These are phyloP conservation scores for Lithodes maja DNA, from an alignment of 2,888 invertebrate species.

Conservation along the genomic window DNA sequence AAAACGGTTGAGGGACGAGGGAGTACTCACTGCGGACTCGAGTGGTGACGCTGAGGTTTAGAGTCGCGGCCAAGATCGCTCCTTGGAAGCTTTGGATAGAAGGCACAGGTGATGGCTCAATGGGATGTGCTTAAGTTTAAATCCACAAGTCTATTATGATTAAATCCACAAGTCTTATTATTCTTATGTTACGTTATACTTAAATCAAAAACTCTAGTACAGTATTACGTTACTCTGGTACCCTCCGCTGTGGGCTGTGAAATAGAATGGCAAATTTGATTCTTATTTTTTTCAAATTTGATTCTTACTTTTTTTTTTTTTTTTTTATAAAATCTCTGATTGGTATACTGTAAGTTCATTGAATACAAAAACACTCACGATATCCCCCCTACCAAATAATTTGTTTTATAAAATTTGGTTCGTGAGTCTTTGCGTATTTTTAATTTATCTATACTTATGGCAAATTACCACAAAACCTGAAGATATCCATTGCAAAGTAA, in stretches of 20 bases:
- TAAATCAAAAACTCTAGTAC: too few species aligned
- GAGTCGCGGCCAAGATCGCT: constrained; percentile 51
- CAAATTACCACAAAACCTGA: constrained; percentile 3
- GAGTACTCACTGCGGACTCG: not conserved
- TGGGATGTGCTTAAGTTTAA: constrained; percentile 66
- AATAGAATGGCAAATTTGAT: not conserved
- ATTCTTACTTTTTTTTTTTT: not conserved
- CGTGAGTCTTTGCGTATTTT: not conserved
- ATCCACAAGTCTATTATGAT: constrained; percentile 41
- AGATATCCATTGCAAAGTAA: not conserved
- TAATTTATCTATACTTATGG: not conserved
- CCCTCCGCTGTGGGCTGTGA: not conserved
- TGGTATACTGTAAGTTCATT: not conserved
- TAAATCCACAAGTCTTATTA: not conserved
- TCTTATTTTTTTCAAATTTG: not conserved
- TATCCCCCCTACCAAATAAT: not conserved
- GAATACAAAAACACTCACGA: not conserved
- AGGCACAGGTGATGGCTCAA: constrained; percentile 66
- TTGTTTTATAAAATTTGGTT: constrained; percentile 12
- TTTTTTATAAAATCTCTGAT: not conserved
- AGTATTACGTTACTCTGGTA: too few species aligned
- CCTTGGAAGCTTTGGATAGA: constrained; percentile 68
- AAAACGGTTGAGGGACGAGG: not conserved
- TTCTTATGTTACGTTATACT: not conserved
- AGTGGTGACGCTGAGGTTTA: not conserved